Percentiles rank a stretch among this genome's conserved stretches.
These are phyloP conservation scores for Plemyria rubiginata DNA, from an alignment of 2,888 invertebrate species.

Conservation along the genomic window DNA sequence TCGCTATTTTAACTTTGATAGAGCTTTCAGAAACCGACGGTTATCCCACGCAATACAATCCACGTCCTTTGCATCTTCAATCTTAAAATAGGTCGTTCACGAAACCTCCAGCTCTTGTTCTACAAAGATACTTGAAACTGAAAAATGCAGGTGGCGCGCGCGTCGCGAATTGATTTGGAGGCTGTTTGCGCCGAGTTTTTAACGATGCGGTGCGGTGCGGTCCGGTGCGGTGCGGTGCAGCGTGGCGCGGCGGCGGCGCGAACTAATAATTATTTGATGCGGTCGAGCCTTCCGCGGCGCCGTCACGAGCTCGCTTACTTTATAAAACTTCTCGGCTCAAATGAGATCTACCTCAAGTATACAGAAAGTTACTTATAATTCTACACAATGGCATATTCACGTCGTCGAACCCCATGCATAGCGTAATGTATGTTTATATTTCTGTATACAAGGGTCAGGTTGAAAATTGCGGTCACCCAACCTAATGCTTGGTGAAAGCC, in stretches of 20 bases:
- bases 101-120: conserved; percentile 1
- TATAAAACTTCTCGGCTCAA: conserved; percentile 6
- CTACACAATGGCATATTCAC: not conserved
- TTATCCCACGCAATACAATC: too few species aligned
- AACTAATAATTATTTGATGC: conserved; percentile 29
- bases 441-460: not conserved
- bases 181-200: conserved; percentile 28
- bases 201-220: conserved; percentile 30
- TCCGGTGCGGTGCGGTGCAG: too few species aligned
- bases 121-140: conserved; percentile 23
- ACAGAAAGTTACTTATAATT: not conserved
- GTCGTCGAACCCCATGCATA: not conserved
- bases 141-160: conserved; percentile 31
- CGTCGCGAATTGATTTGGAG: conserved; percentile 35
- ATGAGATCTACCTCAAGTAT: not conserved
- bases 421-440: not conserved
- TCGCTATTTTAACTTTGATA: too few species aligned
- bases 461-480: not conserved
- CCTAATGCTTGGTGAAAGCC: not conserved
- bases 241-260: too few species aligned
- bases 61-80: too few species aligned
- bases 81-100: not conserved
- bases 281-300: conserved; percentile 1
- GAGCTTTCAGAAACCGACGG: too few species aligned
- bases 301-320: conserved; percentile 6